Evolutionary conservation across 2,113 vertebrate species (phyloP), one percentile per base, ranked within the genome.

Genomic region (Eidolon helvum): DNA sequence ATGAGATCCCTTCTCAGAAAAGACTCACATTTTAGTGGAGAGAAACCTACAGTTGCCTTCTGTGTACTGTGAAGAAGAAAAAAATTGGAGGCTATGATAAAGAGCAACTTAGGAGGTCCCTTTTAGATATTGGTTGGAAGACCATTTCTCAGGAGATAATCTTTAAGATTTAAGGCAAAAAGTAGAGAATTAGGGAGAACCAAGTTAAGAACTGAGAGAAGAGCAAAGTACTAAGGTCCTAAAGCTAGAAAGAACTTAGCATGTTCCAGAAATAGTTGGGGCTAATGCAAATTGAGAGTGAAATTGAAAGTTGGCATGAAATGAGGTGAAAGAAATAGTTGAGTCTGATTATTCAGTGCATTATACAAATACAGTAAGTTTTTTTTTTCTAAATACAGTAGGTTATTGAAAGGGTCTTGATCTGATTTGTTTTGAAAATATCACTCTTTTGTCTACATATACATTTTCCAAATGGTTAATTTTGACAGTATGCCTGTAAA

Each of bases 361-460:
- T 90, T 91, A 35, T 87, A 28, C 61, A 95, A 43, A 90, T 84
- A n/a, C 2, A 85, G 45, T 50, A 80, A 71, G 22, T 74, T 87
- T 48, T 68, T 40, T 35, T 78, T 66, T 26, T 1, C 30, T 68
- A 40, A 86, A 55, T 95, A 86, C 40, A 85, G 30, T 35, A 87
- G 35, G 30, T 79, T 77, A 33, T 88, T 63, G 21, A 91, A 72
- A 95, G 15, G 8, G n/a, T 71, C 66, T 87, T 88, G 26, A 55
- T 79, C 12, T 69, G 33, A 74, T 80, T 85, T 50, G 10, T 86
- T 97, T 93, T 97, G 19, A 91, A 91, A 85, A 61, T 89, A 55
- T 1, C 66, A 89, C 53, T 91, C 35, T 68, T 90, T 71, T 72
- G 6, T 50, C 86, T 92, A 78, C 35, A n/a, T 86, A 28, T 22